phyloP scores from a whole-genome alignment of 2,888 invertebrate genomes.

The Acrobasis repandana region DNA sequence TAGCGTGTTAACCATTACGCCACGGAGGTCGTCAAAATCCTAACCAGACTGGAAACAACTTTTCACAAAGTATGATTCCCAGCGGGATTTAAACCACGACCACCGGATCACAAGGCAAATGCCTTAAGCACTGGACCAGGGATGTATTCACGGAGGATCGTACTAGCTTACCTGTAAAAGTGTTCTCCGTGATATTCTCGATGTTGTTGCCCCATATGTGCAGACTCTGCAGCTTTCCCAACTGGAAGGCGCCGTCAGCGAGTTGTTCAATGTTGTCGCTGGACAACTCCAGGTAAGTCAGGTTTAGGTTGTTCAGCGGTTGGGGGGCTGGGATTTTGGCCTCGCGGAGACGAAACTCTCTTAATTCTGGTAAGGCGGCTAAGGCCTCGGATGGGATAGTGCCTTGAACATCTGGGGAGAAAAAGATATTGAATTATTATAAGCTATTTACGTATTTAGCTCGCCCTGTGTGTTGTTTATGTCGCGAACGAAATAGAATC shows the following conservation, averaged over 20 bases:
- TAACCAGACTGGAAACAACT: too few species aligned
- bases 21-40: too few species aligned
- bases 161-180: slow-evolving; percentile 19
- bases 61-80: too few species aligned
- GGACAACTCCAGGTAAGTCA: slow-evolving; percentile 22
- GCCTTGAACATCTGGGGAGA: slow-evolving; percentile 14
- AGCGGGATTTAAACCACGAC: too few species aligned
- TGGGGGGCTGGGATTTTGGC: background rate
- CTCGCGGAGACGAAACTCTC: slow-evolving; percentile 23
- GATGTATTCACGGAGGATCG: too few species aligned
- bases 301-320: background rate
- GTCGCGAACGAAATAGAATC: too few species aligned
- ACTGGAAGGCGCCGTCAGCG: slow-evolving; percentile 8
- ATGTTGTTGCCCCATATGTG: slow-evolving; percentile 22
- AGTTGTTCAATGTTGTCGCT: slow-evolving; percentile 10
- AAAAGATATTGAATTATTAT: background rate
- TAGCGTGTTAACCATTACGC: too few species aligned
- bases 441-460: too few species aligned
- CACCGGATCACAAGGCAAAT: too few species aligned
- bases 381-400: slow-evolving; percentile 19
- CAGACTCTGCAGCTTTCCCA: background rate
- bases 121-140: too few species aligned
- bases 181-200: slow-evolving; percentile 5
- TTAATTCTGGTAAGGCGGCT: slow-evolving; percentile 18
- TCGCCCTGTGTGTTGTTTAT: too few species aligned